Evolutionary conservation across 2,888 invertebrate genomes (phyloP).

Genomic region (Euplexia lucipara): DNA sequence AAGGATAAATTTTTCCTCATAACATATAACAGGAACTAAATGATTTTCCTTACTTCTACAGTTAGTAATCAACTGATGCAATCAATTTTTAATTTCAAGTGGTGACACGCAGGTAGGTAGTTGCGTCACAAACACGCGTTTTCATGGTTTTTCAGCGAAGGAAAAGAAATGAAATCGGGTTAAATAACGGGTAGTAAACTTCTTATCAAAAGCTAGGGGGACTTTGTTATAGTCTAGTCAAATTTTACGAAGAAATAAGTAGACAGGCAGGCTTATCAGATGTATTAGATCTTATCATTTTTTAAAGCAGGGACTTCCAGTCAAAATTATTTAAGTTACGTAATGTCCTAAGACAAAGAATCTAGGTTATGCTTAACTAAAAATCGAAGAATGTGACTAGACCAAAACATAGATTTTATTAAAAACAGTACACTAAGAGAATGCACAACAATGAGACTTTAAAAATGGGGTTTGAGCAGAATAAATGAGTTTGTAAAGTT

Average conservation of each 20-base stretch:
- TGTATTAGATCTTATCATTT: background rate
- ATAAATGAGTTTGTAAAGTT: slow-evolving; percentile 86
- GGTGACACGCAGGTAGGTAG: slow-evolving; percentile 24
- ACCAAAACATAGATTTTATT: slow-evolving; percentile 45
- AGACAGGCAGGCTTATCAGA: background rate
- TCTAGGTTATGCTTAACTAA: background rate
- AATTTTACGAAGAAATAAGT: slow-evolving; percentile 21
- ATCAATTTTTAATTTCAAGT: slow-evolving; percentile 9
- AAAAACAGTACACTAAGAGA: slow-evolving; percentile 68
- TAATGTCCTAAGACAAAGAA: background rate
- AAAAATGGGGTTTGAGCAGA: slow-evolving; percentile 90
- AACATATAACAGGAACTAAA: background rate
- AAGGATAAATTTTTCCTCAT: background rate
- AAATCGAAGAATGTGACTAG: slow-evolving; percentile 57
- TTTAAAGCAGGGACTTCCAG: background rate
- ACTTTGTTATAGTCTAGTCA: slow-evolving; percentile 42
- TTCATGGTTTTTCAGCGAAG: slow-evolving; percentile 26
- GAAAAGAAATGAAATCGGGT: slow-evolving; percentile 38
- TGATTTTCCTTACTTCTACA: background rate
- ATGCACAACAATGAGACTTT: slow-evolving; percentile 82
- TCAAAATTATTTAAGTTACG: background rate
- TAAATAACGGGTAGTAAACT: slow-evolving; percentile 44
- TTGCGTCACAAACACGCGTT: slow-evolving; percentile 27
- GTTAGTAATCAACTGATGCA: slow-evolving; percentile 24
- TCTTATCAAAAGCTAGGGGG: slow-evolving; percentile 46